Conservation (phyloP, 2,113 vertebrate genomes). For the Tupaia chinensis region DNA sequence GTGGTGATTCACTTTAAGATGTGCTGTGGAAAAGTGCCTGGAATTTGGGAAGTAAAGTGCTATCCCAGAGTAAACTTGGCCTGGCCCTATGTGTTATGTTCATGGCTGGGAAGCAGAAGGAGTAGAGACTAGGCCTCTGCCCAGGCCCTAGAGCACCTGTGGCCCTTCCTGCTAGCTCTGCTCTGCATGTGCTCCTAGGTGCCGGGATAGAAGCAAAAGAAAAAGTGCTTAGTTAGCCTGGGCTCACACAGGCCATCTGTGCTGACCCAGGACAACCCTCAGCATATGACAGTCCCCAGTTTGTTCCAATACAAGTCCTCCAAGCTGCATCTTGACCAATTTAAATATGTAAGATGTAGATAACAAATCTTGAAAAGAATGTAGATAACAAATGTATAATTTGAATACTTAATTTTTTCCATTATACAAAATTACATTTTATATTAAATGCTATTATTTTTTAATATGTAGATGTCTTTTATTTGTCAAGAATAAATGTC, state of each 20-base stretch:
- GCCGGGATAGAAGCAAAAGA: neutral
- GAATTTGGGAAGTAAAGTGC: neutral
- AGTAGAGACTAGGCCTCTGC: neutral
- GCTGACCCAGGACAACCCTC: neutral
- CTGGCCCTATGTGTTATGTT: neutral
- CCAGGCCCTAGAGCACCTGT: accelerated
- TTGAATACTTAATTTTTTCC: neutral
- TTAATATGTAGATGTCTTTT: too few species aligned
- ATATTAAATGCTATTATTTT: accelerated
- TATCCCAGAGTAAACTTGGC: neutral
- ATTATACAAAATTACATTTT: neutral
- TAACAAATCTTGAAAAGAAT: neutral
- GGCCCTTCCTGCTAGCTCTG: neutral
- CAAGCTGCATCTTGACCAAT: neutral
- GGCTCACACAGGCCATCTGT: too few species aligned
- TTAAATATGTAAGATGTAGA: neutral
- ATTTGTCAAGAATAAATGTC: too few species aligned
- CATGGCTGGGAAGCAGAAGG: neutral
- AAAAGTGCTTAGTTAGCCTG: accelerated
- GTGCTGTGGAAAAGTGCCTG: neutral
- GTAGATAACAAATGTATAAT: too few species aligned
- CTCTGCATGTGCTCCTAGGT: neutral
- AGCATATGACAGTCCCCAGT: accelerated
- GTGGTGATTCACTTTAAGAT: neutral
- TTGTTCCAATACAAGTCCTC: neutral